Evolutionary conservation across 1,140 invertebrate genomes (phyloP).

Genomic region (Reticulitermes speratus): DNA sequence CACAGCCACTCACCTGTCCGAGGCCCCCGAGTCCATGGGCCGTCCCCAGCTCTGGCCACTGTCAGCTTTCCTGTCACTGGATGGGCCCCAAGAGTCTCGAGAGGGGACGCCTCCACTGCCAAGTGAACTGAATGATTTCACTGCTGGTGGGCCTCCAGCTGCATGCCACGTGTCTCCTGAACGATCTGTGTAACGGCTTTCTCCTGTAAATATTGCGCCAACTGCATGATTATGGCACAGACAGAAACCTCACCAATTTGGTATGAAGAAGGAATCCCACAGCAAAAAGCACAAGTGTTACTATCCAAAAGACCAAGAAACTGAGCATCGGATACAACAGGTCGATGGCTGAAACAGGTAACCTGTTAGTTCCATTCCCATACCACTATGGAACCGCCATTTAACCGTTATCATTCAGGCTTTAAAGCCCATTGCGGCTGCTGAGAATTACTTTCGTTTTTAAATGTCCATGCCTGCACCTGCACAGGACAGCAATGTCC

Average conservation of each 20-base stretch:
- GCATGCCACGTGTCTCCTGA: conserved; percentile 35
- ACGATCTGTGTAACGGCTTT: conserved; percentile 34
- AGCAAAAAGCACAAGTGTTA: background rate
- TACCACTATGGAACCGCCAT: no score
- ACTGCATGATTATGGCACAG: no score
- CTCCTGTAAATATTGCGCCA: conserved; percentile 19
- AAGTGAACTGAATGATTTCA: conserved; percentile 31
- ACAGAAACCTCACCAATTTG: no score
- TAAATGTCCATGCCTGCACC: no score
- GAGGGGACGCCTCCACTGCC: conserved; percentile 19
- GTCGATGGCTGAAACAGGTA: background rate
- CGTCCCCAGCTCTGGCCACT: conserved; percentile 29
- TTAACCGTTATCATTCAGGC: no score
- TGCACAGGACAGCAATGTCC: no score
- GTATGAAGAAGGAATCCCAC: no score
- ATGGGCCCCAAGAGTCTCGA: conserved; percentile 25
- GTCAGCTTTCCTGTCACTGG: conserved; percentile 28
- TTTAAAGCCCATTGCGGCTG: no score
- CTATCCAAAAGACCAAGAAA: background rate
- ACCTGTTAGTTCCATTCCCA: no score
- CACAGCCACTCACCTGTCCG: conserved; percentile 25
- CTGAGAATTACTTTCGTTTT: no score
- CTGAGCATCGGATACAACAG: background rate
- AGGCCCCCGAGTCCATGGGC: conserved; percentile 26
- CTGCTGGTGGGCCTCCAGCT: conserved; percentile 28